Evolutionary conservation across 1,140 invertebrate species (phyloP), one percentile per base, ranked within the genome.

Genomic region (Maniola jurtina): DNA sequence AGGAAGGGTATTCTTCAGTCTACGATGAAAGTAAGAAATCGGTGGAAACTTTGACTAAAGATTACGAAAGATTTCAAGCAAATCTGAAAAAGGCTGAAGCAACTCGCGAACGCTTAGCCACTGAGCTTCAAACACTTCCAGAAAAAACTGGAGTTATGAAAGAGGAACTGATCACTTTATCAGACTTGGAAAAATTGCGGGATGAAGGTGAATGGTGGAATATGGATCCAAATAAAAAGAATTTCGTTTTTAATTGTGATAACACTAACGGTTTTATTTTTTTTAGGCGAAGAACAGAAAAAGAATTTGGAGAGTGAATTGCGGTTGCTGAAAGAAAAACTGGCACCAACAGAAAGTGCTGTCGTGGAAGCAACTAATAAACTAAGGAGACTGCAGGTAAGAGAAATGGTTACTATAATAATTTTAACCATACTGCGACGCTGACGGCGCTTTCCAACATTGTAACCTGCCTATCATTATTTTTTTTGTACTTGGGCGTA

Each of bases 11-110:
- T 70, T 75, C 76, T 5, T 77, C 77, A 1, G 62, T 66, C 2
- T 84, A 88, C 66, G 83, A 87, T 66, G 88, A 90, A 36, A 84
- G 80, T 42, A 89, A 89, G 68, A 91, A 89, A 61, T 83, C 88
- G 6, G 72, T 85, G 10, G 89, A 91, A 59, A 79, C 73, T 36
- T 67, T 91, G 35, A 88, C 77, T 57, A 91, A 89, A 59, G 91
- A 92, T 64, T 91, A 91, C 75, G 87, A 90, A 63, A 83, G 88
- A 61, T 87, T 91, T 68, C 81, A 88, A 61, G 71, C 72, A 6
- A 91, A 92, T 76, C 76, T 92, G 61, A 92, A 90, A 73, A 92
- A 91, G 85, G 84, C 80, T 13, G 84, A 91, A 81, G 70, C 83
- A 2, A 92, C 86, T n/a, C 79, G 89, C 2, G 88, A 91, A 68